A percentile compares a stretch with the other conserved stretches of the same genome.
Evolutionary conservation across 1,140 invertebrate genomes (phyloP).

Genomic region (Pogonomyrmex barbatus): DNA sequence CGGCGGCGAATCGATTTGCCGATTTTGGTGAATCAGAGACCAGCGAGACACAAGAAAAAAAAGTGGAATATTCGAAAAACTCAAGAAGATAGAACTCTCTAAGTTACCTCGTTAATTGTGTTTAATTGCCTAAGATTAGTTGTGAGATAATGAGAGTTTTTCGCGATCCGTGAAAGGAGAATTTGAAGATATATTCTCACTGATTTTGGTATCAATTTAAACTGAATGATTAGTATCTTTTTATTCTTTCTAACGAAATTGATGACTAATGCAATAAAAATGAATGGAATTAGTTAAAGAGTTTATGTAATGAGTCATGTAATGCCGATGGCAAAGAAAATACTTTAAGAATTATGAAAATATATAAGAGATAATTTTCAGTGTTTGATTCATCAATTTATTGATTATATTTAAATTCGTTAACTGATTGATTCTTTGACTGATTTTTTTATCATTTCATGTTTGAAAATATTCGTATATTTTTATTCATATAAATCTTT

Average conservation of each 20-base stretch:
- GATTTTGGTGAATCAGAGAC: constrained; percentile 21
- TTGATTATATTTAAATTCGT: background rate
- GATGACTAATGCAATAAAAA: constrained; percentile 5
- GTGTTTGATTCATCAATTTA: background rate
- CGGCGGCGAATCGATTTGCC: constrained; percentile 26
- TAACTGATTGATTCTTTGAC: background rate
- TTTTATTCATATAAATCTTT: background rate
- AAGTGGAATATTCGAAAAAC: background rate
- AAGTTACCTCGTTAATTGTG: constrained; percentile 29
- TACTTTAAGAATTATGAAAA: background rate
- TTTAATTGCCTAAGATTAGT: constrained; percentile 10
- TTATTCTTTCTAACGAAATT: background rate
- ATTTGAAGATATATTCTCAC: background rate
- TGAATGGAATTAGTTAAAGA: background rate
- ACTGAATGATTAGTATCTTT: background rate
- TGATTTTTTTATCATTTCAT: background rate
- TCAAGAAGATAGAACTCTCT: background rate
- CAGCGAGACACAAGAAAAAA: background rate
- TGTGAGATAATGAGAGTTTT: background rate
- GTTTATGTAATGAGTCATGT: too few relatives aligned
- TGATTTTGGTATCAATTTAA: background rate
- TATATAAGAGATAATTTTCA: background rate
- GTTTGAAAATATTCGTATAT: background rate
- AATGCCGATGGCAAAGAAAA: background rate
- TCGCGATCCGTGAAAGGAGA: background rate